Evolutionary conservation across 2,797 vertebrate genomes (phyloP).

Genomic region (Echiichthys vipera): DNA sequence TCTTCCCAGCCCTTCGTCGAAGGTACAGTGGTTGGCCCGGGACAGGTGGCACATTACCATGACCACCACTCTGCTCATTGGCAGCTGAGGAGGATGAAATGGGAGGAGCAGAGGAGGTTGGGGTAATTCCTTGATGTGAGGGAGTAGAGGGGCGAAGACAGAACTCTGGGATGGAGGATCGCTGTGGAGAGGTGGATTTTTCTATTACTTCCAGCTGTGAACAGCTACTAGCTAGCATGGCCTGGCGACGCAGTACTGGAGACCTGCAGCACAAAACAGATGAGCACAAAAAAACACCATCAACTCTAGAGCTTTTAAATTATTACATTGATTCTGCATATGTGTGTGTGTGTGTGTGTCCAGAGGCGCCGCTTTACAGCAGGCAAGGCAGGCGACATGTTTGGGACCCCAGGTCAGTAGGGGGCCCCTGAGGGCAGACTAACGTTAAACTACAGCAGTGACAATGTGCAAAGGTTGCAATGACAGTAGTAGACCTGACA

Average conservation of each 20-base stretch:
- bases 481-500: too few relatives aligned
- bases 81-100: slow-evolving; percentile 46
- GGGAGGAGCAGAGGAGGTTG: slow-evolving; percentile 48
- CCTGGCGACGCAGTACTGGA: slow-evolving; percentile 82
- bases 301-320: not conserved
- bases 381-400: too few relatives aligned
- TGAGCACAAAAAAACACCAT: not conserved
- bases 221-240: slow-evolving; percentile 90
- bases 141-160: slow-evolving; percentile 64
- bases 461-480: too few relatives aligned
- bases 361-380: too few relatives aligned
- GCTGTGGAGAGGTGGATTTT: slow-evolving; percentile 70
- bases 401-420: too few relatives aligned
- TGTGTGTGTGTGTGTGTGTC: not conserved
- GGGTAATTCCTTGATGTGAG: slow-evolving; percentile 56
- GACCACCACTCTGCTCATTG: slow-evolving; percentile 65
- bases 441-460: too few relatives aligned
- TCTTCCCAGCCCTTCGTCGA: slow-evolving; percentile 55
- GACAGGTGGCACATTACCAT: slow-evolving; percentile 54
- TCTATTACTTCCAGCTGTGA: slow-evolving; percentile 90
- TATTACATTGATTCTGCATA: not conserved
- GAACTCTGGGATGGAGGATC: slow-evolving; percentile 74
- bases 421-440: too few relatives aligned
- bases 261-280: slow-evolving; percentile 69
- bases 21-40: slow-evolving; percentile 69